Evolutionary conservation across 2,888 invertebrate genomes (phyloP).

Genomic region (Melieria crassipennis): DNA sequence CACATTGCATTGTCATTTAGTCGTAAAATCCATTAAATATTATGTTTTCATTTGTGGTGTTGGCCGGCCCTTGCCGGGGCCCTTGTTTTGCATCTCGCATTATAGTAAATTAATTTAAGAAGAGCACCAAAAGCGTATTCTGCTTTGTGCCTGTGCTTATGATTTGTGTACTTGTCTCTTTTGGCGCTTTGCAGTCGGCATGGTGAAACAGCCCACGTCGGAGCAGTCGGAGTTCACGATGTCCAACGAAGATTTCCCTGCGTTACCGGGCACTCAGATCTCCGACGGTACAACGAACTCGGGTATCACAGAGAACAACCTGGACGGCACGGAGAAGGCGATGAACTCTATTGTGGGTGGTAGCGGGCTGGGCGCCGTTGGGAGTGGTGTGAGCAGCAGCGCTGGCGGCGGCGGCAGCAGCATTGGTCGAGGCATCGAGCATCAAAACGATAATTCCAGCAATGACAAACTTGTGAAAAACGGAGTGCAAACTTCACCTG

Average conservation of each 20-base stretch:
- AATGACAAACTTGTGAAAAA: slow-evolving; percentile 72
- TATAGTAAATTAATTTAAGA: too few species aligned
- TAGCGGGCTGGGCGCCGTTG: slow-evolving; percentile 51
- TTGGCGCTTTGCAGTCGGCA: slow-evolving; percentile 74
- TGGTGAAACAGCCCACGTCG: slow-evolving; percentile 93
- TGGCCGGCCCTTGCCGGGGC: too few species aligned
- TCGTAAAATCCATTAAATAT: too few species aligned
- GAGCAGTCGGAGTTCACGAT: slow-evolving; percentile 96
- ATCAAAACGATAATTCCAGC: slow-evolving; percentile 65
- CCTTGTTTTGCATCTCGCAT: too few species aligned
- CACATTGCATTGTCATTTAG: too few species aligned
- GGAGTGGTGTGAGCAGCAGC: slow-evolving; percentile 46
- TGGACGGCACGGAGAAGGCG: slow-evolving; percentile 65
- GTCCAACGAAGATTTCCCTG: slow-evolving; percentile 99
- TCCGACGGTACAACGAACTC: slow-evolving; percentile 69
- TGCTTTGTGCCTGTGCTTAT: too few species aligned
- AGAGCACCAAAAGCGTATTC: too few species aligned
- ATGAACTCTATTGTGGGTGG: slow-evolving; percentile 64
- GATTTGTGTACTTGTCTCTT: too few species aligned
- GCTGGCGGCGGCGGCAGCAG: slow-evolving; percentile 45
- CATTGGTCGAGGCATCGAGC: slow-evolving; percentile 59
- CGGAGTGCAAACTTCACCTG: slow-evolving; percentile 95
- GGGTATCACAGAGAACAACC: slow-evolving; percentile 60
- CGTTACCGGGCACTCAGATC: slow-evolving; percentile 92
- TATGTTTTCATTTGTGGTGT: too few species aligned